Evolutionary conservation across 2,888 invertebrate genomes (phyloP).

Genomic region (Ypsolopha sequella): DNA sequence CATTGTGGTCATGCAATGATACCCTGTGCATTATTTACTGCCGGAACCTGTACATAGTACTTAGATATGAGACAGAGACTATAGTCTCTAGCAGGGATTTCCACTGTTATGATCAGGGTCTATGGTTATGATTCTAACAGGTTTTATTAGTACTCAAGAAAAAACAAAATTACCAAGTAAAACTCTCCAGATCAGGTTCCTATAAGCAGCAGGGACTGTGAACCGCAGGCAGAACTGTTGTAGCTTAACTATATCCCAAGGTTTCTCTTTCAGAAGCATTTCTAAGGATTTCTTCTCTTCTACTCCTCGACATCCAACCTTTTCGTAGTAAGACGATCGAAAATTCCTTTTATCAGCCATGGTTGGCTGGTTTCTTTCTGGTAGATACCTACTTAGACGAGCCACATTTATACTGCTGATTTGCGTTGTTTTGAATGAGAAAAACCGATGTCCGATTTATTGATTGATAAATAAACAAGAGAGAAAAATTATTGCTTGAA

Average conservation of each 20-base stretch:
- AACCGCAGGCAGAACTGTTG: constrained; percentile 89
- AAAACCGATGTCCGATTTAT: too few species aligned
- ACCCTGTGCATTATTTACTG: too few species aligned
- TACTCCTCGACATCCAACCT: constrained; percentile 90
- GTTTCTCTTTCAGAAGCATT: constrained; percentile 88
- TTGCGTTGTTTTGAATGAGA: too few species aligned
- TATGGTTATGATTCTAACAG: too few species aligned
- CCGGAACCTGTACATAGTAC: too few species aligned
- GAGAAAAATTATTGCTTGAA: too few species aligned
- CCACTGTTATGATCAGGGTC: too few species aligned
- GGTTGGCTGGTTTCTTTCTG: constrained; percentile 4
- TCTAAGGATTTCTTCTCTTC: constrained; percentile 93
- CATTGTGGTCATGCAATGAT: too few species aligned
- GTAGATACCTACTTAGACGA: neutral
- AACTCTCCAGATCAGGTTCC: constrained; percentile 88
- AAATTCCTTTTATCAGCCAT: constrained; percentile 83
- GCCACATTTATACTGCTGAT: too few species aligned
- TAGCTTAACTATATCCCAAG: constrained; percentile 81
- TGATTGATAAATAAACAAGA: too few species aligned
- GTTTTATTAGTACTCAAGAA: neutral
- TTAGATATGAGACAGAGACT: too few species aligned
- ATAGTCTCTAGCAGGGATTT: too few species aligned
- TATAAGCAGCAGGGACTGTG: constrained; percentile 84
- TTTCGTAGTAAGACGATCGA: constrained; percentile 86
- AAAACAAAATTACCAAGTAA: constrained; percentile 72